A percentile compares a stretch with the other conserved stretches of the same genome.
Evolutionary conservation across 2,797 vertebrate species (phyloP).

Genomic region (Tauraco hartlaubi): DNA sequence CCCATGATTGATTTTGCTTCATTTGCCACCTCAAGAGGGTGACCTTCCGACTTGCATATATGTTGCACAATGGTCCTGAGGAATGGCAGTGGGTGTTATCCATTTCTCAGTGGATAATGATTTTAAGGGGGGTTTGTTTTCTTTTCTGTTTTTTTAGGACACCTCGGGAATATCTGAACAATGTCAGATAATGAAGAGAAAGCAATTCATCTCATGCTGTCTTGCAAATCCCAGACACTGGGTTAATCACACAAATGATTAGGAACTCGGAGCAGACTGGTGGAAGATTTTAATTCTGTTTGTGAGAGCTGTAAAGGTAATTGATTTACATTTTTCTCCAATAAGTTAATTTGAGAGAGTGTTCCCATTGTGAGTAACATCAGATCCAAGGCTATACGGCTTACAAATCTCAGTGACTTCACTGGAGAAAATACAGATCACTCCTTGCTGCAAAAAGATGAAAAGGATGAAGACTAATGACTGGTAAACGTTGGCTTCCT

Average conservation of each 20-base stretch:
- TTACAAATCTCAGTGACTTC: constrained; percentile 45
- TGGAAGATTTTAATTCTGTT: constrained; percentile 70
- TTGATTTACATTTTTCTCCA: constrained; percentile 70
- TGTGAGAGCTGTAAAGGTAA: constrained; percentile 69
- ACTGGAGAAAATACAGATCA: constrained; percentile 57
- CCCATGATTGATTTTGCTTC: background rate
- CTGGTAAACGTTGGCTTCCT: constrained; percentile 62
- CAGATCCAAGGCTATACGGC: background rate
- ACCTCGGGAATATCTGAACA: background rate
- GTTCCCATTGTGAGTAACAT: constrained; percentile 47
- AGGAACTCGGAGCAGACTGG: constrained; percentile 50
- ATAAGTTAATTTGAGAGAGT: constrained; percentile 72
- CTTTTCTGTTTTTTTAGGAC: background rate
- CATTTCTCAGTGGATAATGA: background rate
- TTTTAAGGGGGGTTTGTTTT: background rate
- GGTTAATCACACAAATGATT: constrained; percentile 52
- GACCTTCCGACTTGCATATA: background rate
- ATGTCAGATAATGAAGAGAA: constrained; percentile 50
- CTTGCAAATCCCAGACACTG: constrained; percentile 56
- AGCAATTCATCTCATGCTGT: constrained; percentile 31
- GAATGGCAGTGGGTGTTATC: background rate
- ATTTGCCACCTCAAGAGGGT: background rate
- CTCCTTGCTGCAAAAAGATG: constrained; percentile 31
- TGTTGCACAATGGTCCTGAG: background rate
- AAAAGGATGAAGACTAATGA: constrained; percentile 56